A percentile compares a stretch with the other conserved stretches of the same genome.
These are phyloP conservation scores for Caenorhabditis uteleia DNA, from an alignment of 2,888 invertebrate species.

Conservation along the genomic window DNA sequence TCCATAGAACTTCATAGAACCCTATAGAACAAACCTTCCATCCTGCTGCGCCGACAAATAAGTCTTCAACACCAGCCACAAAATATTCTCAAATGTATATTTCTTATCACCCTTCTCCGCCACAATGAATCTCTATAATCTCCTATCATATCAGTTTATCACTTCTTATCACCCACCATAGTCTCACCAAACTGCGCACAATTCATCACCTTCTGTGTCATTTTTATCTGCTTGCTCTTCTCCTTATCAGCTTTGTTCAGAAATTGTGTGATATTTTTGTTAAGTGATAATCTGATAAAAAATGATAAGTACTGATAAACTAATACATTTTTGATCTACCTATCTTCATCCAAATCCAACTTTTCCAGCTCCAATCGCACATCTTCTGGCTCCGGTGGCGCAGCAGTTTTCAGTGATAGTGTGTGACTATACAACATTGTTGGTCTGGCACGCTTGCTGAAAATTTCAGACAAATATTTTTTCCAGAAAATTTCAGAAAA, in stretches of 20 bases:
- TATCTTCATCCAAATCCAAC: slow-evolving; percentile 18
- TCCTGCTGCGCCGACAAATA: slow-evolving; percentile 46
- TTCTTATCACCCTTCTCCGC: slow-evolving; percentile 34
- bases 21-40: too few species aligned
- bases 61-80: slow-evolving; percentile 63
- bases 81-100: slow-evolving; percentile 52
- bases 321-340: too few species aligned
- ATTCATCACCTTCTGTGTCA: slow-evolving; percentile 16
- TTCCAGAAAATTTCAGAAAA: too few species aligned
- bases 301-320: too few species aligned
- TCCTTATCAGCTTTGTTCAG: slow-evolving; percentile 22
- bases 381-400: slow-evolving; percentile 4
- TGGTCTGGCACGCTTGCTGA: too few species aligned
- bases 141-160: neutral
- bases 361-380: slow-evolving; percentile 12
- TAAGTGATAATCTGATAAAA: too few species aligned
- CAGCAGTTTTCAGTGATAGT: too few species aligned
- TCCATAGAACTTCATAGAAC: too few species aligned
- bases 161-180: neutral
- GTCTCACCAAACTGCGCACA: slow-evolving; percentile 30
- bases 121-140: slow-evolving; percentile 56
- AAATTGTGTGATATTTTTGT: slow-evolving; percentile 25
- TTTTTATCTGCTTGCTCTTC: slow-evolving; percentile 21
- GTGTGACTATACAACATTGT: too few species aligned
- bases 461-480: too few species aligned